Conservation (phyloP, 2,797 vertebrate species). For the Falco concolor region DNA sequence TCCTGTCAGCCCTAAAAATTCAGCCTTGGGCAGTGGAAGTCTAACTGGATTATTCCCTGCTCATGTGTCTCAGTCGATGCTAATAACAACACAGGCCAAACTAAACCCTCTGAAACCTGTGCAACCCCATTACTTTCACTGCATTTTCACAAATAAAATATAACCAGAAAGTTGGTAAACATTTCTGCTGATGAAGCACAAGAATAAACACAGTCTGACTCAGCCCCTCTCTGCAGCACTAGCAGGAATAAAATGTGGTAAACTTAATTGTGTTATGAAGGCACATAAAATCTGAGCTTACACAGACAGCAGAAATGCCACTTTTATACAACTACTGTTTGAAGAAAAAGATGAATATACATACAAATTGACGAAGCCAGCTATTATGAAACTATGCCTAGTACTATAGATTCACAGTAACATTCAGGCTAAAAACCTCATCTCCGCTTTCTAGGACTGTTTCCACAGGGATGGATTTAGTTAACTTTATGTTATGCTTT, state of each 20-base stretch:
- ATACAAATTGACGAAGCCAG: not conserved
- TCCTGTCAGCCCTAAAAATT: not conserved
- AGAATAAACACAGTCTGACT: slow-evolving; percentile 10
- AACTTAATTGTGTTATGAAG: slow-evolving; percentile 37
- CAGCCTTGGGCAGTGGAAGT: not conserved
- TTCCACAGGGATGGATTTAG: not conserved
- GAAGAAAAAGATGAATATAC: not conserved
- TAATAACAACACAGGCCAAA: not conserved
- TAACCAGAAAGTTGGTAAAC: slow-evolving; percentile 16
- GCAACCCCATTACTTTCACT: not conserved
- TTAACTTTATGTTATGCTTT: not conserved
- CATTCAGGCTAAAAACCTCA: not conserved
- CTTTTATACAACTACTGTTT: not conserved
- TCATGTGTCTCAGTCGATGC: not conserved
- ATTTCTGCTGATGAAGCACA: slow-evolving; percentile 39
- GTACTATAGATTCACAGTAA: not conserved
- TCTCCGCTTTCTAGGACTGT: not conserved
- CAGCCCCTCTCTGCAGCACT: slow-evolving; percentile 18
- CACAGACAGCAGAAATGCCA: slow-evolving; percentile 30
- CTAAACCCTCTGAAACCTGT: not conserved
- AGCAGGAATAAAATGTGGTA: slow-evolving; percentile 10
- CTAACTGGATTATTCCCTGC: not conserved
- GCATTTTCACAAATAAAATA: not conserved
- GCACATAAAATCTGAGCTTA: slow-evolving; percentile 5
- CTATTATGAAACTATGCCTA: not conserved